phyloP scores from a whole-genome alignment of 2,113 vertebrate species.

The Hemiprocne comata region DNA sequence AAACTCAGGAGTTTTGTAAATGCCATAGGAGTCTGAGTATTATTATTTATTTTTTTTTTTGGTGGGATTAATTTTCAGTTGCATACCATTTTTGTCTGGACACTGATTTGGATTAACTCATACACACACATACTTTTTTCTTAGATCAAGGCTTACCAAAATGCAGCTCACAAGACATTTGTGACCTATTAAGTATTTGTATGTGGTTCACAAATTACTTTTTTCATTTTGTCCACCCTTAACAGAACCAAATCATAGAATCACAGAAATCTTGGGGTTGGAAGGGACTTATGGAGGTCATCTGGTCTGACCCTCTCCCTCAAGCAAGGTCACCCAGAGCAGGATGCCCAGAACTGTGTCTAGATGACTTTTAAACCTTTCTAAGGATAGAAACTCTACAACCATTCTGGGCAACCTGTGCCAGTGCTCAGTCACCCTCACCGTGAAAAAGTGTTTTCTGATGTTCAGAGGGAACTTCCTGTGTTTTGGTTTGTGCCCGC shows the following conservation, averaged over 20 bases:
- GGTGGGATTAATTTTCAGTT: neutral
- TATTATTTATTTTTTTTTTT: no score
- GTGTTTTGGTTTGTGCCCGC: neutral
- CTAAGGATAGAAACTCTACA: neutral
- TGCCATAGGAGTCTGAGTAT: neutral
- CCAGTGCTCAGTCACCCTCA: neutral
- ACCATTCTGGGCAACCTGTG: neutral
- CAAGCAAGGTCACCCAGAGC: fast-evolving
- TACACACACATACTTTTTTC: neutral
- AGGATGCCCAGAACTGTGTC: neutral
- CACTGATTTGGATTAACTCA: neutral
- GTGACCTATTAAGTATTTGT: neutral
- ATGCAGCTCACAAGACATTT: neutral
- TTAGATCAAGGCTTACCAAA: neutral
- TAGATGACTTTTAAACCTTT: neutral
- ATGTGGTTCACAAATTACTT: neutral
- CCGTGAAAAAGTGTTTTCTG: neutral
- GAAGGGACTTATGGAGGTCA: neutral
- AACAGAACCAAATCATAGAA: neutral
- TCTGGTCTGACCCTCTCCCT: neutral
- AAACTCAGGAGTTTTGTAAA: neutral
- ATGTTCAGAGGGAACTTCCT: neutral
- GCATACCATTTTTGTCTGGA: neutral
- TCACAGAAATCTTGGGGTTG: neutral
- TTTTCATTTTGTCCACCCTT: neutral